Base-by-base conservation (phyloP, 2,797 vertebrate genomes). In the Lindbergichthys nudifrons region DNA sequence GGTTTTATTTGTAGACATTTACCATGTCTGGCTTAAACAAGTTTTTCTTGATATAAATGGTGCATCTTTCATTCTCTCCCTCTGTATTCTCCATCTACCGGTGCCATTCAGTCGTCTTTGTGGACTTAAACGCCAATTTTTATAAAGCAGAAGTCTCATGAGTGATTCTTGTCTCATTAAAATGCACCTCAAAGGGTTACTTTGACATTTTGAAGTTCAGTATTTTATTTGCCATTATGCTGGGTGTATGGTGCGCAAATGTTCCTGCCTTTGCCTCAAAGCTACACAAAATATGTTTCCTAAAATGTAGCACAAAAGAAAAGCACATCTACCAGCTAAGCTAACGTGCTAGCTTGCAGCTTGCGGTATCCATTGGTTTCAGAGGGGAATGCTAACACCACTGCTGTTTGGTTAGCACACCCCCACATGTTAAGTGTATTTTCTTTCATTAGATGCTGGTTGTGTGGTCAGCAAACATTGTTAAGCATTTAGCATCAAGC, bases 51-150 rank as follows among this genome's bases (percentile, higher is more conserved):
- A 65, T 73, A 59, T 86, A 77, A 80, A 43, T 68, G 82, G 79
- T 73, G 65, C 63, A 54, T 81, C 85, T 83, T 86, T 75, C 50
- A 81, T 58, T 85, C 52, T 70, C 70, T 80, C 77, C 48, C 56
- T 83, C 69, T 84, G 67, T 91, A 75, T 81, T 80, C 65, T 76
- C 72, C 79, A 91, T 90, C 80, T 88, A 80, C 64, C 80, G 82
- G 87, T 91, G 89, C 91, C 90, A 89, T 90, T 81, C 70, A 72
- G 75, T 77, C 70, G 59, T 89, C 68, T 83, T 69, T 79, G 85
- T 91, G 80, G 75, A 88, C 77, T 88, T 79, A 66, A 82, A 84
- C 82, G 80, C 71, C 87, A 87, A 68, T 92, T 92, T 36, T 89
- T 87, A 85, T 88, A 85, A 86, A 89, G 62, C 71, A 69, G 50